Percentiles rank a stretch among this genome's conserved stretches.
Evolutionary conservation across 2,888 invertebrate genomes (phyloP).

Genomic region (Megamerina dolium): DNA sequence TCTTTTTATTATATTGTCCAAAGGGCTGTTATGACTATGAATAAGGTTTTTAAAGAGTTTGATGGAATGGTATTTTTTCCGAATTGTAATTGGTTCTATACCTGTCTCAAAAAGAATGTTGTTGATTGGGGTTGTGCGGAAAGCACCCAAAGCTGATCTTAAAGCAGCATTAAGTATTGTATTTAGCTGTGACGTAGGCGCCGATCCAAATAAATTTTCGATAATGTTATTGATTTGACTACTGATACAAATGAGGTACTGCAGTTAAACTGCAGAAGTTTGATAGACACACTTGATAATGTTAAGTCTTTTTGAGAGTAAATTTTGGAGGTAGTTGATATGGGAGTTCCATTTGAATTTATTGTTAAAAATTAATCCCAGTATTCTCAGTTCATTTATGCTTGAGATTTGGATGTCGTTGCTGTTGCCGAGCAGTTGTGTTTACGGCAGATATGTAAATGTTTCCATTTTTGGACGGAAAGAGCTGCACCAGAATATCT

Average conservation of each 20-base stretch:
- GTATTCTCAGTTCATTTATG: not conserved
- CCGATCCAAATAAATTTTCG: not conserved
- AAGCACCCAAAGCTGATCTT: not conserved
- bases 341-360: slow-evolving; percentile 2
- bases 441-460: too few relatives aligned
- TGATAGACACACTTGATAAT: not conserved
- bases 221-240: not conserved
- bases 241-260: not conserved
- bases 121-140: not conserved
- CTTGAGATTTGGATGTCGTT: not conserved
- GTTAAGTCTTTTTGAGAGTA: not conserved
- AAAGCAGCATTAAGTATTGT: not conserved
- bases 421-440: too few relatives aligned
- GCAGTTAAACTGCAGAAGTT: not conserved
- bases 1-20: too few relatives aligned
- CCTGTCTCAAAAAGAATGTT: not conserved
- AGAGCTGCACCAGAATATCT: slow-evolving; percentile 1
- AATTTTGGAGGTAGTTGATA: not conserved
- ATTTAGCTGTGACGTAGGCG: too few relatives aligned
- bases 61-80: too few relatives aligned
- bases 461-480: slow-evolving; percentile 1
- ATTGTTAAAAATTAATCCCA: slow-evolving; percentile 5
- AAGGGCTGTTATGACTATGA: too few relatives aligned
- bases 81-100: too few relatives aligned
- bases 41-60: too few relatives aligned